phyloP scores from a whole-genome alignment of 2,888 invertebrate genomes.

The Drepana falcataria region DNA sequence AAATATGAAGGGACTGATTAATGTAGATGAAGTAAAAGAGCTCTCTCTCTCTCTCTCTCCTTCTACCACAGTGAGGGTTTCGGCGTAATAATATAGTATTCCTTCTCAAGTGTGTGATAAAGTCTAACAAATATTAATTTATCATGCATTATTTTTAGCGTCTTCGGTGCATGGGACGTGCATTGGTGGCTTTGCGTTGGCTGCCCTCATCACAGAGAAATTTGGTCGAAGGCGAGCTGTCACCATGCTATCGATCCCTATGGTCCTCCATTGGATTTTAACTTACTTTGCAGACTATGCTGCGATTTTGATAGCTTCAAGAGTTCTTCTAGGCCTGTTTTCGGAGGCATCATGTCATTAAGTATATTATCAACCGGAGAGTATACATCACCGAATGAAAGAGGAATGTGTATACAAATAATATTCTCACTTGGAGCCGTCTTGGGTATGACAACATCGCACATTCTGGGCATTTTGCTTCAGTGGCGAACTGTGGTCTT shows the following conservation, averaged over 20 bases:
- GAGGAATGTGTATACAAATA: slow-evolving; percentile 18
- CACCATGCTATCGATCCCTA: slow-evolving; percentile 10
- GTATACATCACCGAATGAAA: slow-evolving; percentile 19
- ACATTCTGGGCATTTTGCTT: slow-evolving; percentile 17
- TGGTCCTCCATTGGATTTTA: slow-evolving; percentile 20
- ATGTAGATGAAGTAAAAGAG: no score
- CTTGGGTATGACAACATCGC: slow-evolving; percentile 18
- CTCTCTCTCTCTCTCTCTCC: no score
- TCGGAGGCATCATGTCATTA: slow-evolving; percentile 19
- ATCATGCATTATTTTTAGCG: slow-evolving; percentile 12
- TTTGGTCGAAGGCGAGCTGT: slow-evolving; percentile 17
- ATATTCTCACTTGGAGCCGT: slow-evolving; percentile 14
- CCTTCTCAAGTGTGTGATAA: no score
- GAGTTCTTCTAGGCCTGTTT: slow-evolving; percentile 20
- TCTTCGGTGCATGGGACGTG: slow-evolving; percentile 17
- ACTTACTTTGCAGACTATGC: slow-evolving; percentile 18
- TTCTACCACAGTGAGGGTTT: no score
- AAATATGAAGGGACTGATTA: no score
- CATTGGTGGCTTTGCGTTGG: slow-evolving; percentile 14
- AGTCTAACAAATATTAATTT: not conserved
- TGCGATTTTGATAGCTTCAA: slow-evolving; percentile 17
- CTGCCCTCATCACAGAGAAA: slow-evolving; percentile 14
- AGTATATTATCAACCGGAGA: slow-evolving; percentile 20
- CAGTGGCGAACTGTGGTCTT: slow-evolving; percentile 25
- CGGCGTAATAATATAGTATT: no score